phyloP scores from a whole-genome alignment of 2,888 invertebrate species.

The Tipula vernalis region DNA sequence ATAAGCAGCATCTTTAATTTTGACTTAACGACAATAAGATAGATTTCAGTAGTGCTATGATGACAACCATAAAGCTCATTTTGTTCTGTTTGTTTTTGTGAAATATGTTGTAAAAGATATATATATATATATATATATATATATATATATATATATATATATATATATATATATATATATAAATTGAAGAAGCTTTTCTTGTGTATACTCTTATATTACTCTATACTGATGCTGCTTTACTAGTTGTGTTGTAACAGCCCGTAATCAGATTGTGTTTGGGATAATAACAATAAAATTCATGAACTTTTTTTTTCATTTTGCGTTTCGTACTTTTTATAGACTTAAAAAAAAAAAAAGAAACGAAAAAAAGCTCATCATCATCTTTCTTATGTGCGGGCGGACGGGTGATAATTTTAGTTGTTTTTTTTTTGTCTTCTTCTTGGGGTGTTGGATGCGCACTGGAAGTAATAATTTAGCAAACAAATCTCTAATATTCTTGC shows the following conservation, averaged over 20 bases:
- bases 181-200: not conserved
- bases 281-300: not conserved
- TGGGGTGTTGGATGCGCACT: not conserved
- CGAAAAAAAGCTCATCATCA: not conserved
- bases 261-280: not conserved
- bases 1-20: not conserved
- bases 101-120: not conserved
- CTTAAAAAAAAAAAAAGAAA: not conserved
- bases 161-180: no score
- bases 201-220: not conserved
- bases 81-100: not conserved
- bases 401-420: not conserved
- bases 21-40: not conserved
- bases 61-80: not conserved
- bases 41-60: not conserved
- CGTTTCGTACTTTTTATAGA: not conserved
- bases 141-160: no score
- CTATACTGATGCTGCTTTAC: not conserved
- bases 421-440: not conserved
- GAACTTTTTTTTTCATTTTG: not conserved
- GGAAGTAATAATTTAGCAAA: not conserved
- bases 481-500: not conserved
- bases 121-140: no score
- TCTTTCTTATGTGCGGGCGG: not conserved
- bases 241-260: not conserved